Conservation (phyloP, 2,113 vertebrate genomes). For the Antechinus flavipes region DNA sequence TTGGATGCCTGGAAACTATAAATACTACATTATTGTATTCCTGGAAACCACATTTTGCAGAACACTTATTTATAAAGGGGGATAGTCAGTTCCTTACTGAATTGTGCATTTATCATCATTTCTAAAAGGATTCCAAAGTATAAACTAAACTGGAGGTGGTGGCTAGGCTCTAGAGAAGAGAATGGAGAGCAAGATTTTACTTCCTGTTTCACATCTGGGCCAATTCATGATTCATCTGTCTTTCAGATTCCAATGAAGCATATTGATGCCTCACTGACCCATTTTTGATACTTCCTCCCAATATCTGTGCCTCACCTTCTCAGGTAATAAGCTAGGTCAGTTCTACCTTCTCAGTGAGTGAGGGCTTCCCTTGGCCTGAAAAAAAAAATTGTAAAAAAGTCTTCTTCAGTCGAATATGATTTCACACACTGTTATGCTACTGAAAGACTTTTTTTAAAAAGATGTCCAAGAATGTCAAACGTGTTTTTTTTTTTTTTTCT, state of each 20-base stretch:
- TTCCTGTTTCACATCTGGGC: slow-evolving; percentile 54
- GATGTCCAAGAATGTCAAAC: neutral
- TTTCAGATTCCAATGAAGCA: neutral
- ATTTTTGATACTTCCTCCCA: slow-evolving; percentile 11
- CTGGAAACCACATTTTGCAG: neutral
- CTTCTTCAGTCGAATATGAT: neutral
- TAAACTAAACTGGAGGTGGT: neutral
- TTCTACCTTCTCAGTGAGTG: neutral
- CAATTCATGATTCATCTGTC: slow-evolving; percentile 14
- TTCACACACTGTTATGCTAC: slow-evolving; percentile 37
- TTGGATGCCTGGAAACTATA: neutral
- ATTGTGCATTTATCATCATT: neutral
- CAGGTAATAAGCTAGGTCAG: slow-evolving; percentile 27
- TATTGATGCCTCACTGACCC: slow-evolving; percentile 64
- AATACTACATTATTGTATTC: neutral
- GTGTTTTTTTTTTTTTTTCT: neutral
- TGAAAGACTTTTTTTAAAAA: slow-evolving; percentile 43
- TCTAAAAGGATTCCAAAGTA: neutral
- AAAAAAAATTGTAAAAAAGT: slow-evolving; percentile 10
- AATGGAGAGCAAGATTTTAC: slow-evolving; percentile 38
- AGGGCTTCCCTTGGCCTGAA: neutral
- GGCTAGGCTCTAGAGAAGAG: neutral
- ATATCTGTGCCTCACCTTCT: slow-evolving; percentile 45
- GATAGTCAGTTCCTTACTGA: neutral
- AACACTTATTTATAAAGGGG: neutral